phyloP scores from a whole-genome alignment of 2,888 invertebrate genomes.

The Barypeithes pellucidus region DNA sequence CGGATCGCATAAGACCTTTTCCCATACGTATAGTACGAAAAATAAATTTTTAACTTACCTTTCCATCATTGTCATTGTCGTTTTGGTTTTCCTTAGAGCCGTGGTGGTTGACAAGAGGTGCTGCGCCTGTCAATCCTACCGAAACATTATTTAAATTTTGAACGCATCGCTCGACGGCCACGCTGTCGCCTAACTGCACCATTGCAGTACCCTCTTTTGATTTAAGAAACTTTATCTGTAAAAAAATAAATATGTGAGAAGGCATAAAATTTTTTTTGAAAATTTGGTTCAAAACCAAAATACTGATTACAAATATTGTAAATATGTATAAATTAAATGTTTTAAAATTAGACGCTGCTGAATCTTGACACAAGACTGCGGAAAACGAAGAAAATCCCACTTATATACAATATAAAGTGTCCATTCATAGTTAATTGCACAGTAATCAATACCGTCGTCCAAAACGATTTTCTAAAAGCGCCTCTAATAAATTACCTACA shows the following conservation, averaged over 20 bases:
- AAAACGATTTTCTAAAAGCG: too few species aligned
- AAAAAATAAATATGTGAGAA: slow-evolving; percentile 31
- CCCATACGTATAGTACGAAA: too few species aligned
- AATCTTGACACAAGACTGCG: too few species aligned
- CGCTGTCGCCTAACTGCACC: slow-evolving; percentile 98
- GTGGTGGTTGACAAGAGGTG: slow-evolving; percentile 64
- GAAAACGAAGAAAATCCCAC: too few species aligned
- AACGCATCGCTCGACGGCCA: slow-evolving; percentile 95
- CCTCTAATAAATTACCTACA: neutral
- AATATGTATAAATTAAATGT: too few species aligned
- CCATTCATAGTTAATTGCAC: too few species aligned
- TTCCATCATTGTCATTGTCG: slow-evolving; percentile 54
- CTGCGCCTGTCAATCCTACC: slow-evolving; percentile 81
- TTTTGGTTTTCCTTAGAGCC: slow-evolving; percentile 57
- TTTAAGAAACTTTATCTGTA: slow-evolving; percentile 92
- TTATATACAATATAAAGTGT: too few species aligned
- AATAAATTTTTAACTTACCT: slow-evolving; percentile 25
- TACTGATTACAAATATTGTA: too few species aligned
- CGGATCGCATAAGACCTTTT: too few species aligned
- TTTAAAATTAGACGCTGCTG: too few species aligned
- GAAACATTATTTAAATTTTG: slow-evolving; percentile 95
- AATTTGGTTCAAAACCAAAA: neutral
- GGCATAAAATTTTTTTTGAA: neutral
- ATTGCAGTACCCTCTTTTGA: slow-evolving; percentile 99
- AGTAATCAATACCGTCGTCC: neutral